Evolutionary conservation across 2,797 vertebrate species (phyloP), one percentile per base, ranked within the genome.

Genomic region (Melanotaenia maccullochi): DNA sequence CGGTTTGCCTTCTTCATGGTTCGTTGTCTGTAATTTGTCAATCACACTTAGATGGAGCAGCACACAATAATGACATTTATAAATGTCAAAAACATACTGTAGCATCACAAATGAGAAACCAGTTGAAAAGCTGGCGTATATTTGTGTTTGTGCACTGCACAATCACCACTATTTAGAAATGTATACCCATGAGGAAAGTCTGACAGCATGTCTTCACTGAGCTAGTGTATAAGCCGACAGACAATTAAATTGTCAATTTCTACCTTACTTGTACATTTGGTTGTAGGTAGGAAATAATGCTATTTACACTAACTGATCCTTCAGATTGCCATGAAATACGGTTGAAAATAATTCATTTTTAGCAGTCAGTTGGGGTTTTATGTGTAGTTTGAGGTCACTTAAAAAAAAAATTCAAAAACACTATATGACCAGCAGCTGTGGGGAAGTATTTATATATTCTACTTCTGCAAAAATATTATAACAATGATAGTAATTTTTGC

Each of bases 1-100:
- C 56, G 55, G 73, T 73, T 75, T 59, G 63, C 76, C 68, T 65
- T 61, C 2, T 51, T 71, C 38, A 13, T 38, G 64, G 60, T 81
- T 87, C 87, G 84, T 75, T 77, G 73, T 61, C 0, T 69, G 72
- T 83, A 40, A 86, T 90, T 90, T 91, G 74, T 87, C 85, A 83
- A 65, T 89, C 82, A 71, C 54, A 33, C 55, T 62, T 65, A 85
- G 67, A 71, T 63, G 65, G 84, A 67, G 78, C 3, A 18, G 35
- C 65, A 68, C 69, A 61, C 60, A 28, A 76, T 83, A 77, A 88
- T 85, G 71, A 73, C 64, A 87, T 90, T 92, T 81, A 72, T 33
- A 60, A 57, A 71, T 71, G 64, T 73, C 73, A 81, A 35, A 65
- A 81, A 36, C 66, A 36, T 63, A 36, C 18, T 60, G 54, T 49